Evolutionary conservation across 2,888 invertebrate genomes (phyloP).

Genomic region (Copidosoma aretas): DNA sequence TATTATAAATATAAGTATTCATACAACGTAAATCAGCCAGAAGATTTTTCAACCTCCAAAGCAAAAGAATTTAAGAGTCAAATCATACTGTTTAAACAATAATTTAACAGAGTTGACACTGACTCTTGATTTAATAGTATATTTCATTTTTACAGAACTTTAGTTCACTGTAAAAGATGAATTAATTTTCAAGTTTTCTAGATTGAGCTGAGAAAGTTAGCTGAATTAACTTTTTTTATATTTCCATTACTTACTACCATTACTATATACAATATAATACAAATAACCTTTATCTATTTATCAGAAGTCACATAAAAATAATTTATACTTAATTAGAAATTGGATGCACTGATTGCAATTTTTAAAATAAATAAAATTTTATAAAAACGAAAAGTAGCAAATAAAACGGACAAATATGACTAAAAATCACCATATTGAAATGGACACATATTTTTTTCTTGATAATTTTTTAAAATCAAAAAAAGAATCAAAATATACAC

Average conservation of each 20-base stretch:
- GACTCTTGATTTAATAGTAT: conserved; percentile 18
- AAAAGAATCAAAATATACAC: conserved; percentile 1
- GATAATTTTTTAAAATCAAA: too few relatives aligned
- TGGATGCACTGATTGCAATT: conserved; percentile 10
- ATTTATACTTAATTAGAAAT: conserved; percentile 23
- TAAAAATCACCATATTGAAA: too few relatives aligned
- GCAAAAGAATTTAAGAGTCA: conserved; percentile 21
- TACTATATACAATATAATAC: conserved; percentile 61
- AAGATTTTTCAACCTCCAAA: conserved; percentile 34
- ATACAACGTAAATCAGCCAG: conserved; percentile 53
- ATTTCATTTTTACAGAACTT: conserved; percentile 26
- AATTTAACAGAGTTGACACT: neutral
- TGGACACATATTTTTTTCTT: too few relatives aligned
- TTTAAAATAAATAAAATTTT: too few relatives aligned
- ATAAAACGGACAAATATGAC: too few relatives aligned
- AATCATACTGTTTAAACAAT: neutral
- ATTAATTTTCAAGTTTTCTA: conserved; percentile 33
- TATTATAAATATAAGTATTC: conserved; percentile 58
- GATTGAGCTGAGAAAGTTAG: conserved; percentile 3
- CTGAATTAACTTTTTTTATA: conserved; percentile 25
- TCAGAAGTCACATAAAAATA: conserved; percentile 47
- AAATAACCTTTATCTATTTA: conserved; percentile 53
- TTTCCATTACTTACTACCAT: conserved; percentile 50
- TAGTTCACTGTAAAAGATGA: conserved; percentile 18
- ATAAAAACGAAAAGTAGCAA: too few relatives aligned